Evolutionary conservation across 2,113 vertebrate genomes (phyloP).

Genomic region (Platanista minor): DNA sequence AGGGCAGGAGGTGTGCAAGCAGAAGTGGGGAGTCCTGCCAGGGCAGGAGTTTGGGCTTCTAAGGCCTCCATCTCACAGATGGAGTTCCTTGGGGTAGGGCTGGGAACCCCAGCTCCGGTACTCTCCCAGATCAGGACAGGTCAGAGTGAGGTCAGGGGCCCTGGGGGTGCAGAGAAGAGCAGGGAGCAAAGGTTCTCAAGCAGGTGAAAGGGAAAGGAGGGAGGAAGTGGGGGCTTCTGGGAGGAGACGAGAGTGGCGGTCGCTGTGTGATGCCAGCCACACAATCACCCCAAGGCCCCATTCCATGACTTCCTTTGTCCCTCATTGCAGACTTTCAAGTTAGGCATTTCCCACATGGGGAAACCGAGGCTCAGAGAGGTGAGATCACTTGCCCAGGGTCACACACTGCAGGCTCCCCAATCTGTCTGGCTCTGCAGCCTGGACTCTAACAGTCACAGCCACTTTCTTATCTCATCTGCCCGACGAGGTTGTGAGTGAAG

Average conservation of each 20-base stretch:
- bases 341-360: background rate
- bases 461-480: background rate
- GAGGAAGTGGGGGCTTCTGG: slow-evolving; percentile 34
- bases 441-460: background rate
- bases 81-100: background rate
- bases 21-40: background rate
- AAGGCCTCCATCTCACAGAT: background rate
- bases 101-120: background rate
- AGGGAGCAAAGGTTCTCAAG: background rate
- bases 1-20: background rate
- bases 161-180: background rate
- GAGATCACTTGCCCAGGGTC: background rate
- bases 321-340: background rate
- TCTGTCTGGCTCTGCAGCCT: background rate
- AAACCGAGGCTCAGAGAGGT: background rate
- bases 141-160: slow-evolving; percentile 4
- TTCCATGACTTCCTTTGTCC: background rate
- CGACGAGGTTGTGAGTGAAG: background rate
- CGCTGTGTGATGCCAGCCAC: background rate
- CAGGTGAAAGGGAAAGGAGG: slow-evolving; percentile 8
- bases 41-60: background rate
- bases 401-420: fast-evolving
- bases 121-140: slow-evolving; percentile 5
- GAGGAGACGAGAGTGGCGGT: background rate
- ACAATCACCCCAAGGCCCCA: background rate